A percentile compares a stretch with the other conserved stretches of the same genome.
Evolutionary conservation across 2,797 vertebrate species (phyloP).

Genomic region (Manis pentadactyla): DNA sequence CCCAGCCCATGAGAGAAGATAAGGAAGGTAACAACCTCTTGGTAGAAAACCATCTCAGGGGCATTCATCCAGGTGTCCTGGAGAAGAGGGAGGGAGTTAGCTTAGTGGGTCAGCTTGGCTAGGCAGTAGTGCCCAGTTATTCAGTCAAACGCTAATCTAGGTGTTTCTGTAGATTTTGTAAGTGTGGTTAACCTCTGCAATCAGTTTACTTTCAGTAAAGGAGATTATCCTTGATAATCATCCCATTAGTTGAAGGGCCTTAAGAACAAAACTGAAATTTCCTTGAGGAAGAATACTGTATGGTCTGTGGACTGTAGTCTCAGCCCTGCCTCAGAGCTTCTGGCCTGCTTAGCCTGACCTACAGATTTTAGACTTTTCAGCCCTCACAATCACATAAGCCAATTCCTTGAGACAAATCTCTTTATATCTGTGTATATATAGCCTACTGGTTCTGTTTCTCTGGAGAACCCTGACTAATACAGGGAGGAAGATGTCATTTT

Average conservation of each 20-base stretch:
- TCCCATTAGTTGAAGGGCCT: background rate
- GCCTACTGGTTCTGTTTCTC: background rate
- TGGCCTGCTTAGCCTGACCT: background rate
- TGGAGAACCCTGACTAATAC: background rate
- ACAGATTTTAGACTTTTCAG: background rate
- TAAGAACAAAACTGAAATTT: background rate
- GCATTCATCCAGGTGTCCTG: background rate
- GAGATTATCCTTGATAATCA: slow-evolving; percentile 1
- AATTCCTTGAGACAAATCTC: slow-evolving; percentile 15
- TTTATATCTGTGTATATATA: background rate
- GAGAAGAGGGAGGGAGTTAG: background rate
- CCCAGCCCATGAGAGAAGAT: background rate
- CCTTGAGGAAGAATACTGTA: background rate
- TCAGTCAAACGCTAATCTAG: background rate
- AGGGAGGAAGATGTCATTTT: background rate
- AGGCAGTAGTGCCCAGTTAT: background rate
- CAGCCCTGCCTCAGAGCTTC: background rate
- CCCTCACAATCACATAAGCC: background rate
- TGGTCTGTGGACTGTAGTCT: background rate
- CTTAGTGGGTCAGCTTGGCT: background rate
- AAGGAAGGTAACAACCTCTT: background rate
- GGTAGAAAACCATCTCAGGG: background rate
- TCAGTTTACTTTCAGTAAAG: slow-evolving; percentile 2
- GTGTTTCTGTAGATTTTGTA: slow-evolving; percentile 19
- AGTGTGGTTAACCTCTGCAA: background rate